Percentiles rank a stretch among this genome's conserved stretches.
phyloP scores from a whole-genome alignment of 1,140 invertebrate species.

The Leptinotarsa texana region DNA sequence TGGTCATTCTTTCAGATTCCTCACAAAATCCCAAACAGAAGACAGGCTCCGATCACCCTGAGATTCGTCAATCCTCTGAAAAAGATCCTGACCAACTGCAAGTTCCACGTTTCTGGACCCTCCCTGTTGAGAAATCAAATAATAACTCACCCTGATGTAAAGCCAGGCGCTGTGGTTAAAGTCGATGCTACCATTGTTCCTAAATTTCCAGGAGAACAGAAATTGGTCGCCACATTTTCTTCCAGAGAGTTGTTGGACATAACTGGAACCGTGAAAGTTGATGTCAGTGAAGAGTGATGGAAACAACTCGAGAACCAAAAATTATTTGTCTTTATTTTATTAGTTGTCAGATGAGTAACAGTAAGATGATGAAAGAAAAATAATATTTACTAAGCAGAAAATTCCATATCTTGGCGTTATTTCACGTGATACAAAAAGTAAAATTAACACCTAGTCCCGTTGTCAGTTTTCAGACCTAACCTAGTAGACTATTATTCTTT shows the following conservation, averaged over 20 bases:
- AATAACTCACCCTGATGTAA: constrained; percentile 60
- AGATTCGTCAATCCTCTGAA: constrained; percentile 74
- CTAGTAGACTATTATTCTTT: too few species aligned
- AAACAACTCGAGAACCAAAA: too few species aligned
- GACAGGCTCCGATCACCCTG: constrained; percentile 61
- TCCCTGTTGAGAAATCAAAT: constrained; percentile 65
- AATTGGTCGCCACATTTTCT: constrained; percentile 68
- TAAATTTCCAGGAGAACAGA: constrained; percentile 58
- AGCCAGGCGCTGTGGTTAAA: constrained; percentile 58
- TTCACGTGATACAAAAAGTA: too few species aligned
- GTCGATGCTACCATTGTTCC: constrained; percentile 63
- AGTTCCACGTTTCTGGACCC: constrained; percentile 70
- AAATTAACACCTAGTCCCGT: too few species aligned
- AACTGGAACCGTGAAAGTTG: constrained; percentile 60
- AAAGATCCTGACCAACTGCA: constrained; percentile 63
- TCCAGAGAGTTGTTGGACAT: constrained; percentile 69
- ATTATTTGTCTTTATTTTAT: too few species aligned
- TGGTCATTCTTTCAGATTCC: constrained; percentile 59
- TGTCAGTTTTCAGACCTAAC: too few species aligned
- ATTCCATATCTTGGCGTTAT: too few species aligned
- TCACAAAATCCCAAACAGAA: constrained; percentile 60
- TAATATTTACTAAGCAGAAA: too few species aligned
- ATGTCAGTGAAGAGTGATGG: constrained; percentile 37
- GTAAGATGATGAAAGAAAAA: too few species aligned
- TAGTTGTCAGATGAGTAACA: too few species aligned